Evolutionary conservation across 2,888 invertebrate species (phyloP).

Genomic region (Brachynemurus nebulosus): DNA sequence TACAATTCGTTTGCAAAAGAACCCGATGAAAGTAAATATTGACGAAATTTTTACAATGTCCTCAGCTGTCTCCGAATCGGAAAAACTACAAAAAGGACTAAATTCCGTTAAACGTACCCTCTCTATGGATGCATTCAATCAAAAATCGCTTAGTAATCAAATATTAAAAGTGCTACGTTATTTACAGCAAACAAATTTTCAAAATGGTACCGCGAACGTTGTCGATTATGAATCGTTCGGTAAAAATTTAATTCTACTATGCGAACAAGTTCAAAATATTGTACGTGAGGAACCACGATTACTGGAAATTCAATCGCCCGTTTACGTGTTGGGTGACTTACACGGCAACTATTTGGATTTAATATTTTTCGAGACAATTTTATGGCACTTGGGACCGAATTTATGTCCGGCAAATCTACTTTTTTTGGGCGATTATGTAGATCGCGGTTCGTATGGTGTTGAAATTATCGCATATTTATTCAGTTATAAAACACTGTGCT

Average conservation of each 20-base stretch:
- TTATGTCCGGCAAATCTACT: slow-evolving; percentile 49
- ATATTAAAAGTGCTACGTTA: slow-evolving; percentile 38
- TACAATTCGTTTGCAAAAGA: slow-evolving; percentile 39
- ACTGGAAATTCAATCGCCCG: slow-evolving; percentile 37
- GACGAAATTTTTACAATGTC: slow-evolving; percentile 26
- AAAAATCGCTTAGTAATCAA: slow-evolving; percentile 40
- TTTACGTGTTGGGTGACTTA: slow-evolving; percentile 51
- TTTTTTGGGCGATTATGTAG: slow-evolving; percentile 67
- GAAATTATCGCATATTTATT: slow-evolving; percentile 59
- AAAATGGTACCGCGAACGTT: slow-evolving; percentile 15
- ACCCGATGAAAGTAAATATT: slow-evolving; percentile 41
- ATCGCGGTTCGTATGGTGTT: slow-evolving; percentile 50
- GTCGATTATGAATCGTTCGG: slow-evolving; percentile 29
- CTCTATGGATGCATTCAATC: slow-evolving; percentile 38
- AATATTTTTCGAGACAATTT: slow-evolving; percentile 48
- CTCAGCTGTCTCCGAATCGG: slow-evolving; percentile 5
- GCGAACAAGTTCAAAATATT: slow-evolving; percentile 34
- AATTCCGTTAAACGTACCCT: slow-evolving; percentile 28
- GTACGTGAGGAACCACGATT: slow-evolving; percentile 37
- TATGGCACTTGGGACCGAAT: slow-evolving; percentile 54
- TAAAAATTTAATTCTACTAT: slow-evolving; percentile 37
- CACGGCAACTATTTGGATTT: slow-evolving; percentile 61
- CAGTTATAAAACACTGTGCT: slow-evolving; percentile 53
- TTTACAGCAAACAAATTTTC: slow-evolving; percentile 31
- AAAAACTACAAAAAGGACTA: slow-evolving; percentile 9